Evolutionary conservation across 2,888 invertebrate genomes (phyloP).

Genomic region (Synanthedon tipuliformis): DNA sequence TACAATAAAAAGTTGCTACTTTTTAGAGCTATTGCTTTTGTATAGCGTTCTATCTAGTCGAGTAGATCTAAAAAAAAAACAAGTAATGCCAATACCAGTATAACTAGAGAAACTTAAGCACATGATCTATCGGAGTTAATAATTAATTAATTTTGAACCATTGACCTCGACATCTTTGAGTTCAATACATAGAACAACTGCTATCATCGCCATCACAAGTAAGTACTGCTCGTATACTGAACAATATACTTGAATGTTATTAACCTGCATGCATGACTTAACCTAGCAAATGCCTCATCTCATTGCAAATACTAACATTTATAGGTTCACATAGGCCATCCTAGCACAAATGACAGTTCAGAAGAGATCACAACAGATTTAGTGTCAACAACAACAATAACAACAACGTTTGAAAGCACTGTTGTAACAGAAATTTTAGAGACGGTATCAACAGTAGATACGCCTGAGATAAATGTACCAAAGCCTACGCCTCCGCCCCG

Average conservation of each 20-base stretch:
- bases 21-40: too few species aligned
- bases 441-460: constrained; percentile 1
- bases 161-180: too few species aligned
- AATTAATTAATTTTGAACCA: too few species aligned
- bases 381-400: not conserved
- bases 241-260: too few species aligned
- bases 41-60: too few species aligned
- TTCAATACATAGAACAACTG: not conserved
- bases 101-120: too few species aligned
- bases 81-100: too few species aligned
- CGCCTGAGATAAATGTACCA: not conserved
- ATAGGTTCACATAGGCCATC: not conserved
- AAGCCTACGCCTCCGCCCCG: not conserved
- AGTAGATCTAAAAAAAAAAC: too few species aligned
- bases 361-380: not conserved
- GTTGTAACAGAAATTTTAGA: constrained; percentile 1
- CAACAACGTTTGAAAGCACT: constrained; percentile 2
- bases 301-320: constrained; percentile 6
- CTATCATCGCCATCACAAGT: not conserved
- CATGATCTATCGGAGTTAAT: too few species aligned
- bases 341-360: constrained; percentile 1
- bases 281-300: constrained; percentile 4
- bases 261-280: not conserved
- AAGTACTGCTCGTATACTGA: not conserved
- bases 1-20: too few species aligned